Conservation (phyloP, 1,140 invertebrate species). For the Trigoniulus corallinus region DNA sequence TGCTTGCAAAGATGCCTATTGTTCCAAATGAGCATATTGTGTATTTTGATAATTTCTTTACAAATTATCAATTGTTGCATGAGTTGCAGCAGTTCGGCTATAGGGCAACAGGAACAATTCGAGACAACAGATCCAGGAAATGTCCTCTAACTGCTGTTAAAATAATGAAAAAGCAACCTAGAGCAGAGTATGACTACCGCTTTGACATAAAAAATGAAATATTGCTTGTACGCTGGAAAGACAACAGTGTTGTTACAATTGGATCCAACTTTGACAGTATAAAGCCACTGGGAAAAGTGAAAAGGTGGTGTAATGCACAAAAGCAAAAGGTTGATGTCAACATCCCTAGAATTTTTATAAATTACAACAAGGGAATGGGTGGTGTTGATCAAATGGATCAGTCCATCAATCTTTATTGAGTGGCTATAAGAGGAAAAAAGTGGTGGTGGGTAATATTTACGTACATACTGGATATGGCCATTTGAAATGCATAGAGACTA, state of each 20-base stretch:
- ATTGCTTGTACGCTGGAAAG: constrained; percentile 13
- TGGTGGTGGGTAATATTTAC: constrained; percentile 20
- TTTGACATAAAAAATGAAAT: constrained; percentile 2
- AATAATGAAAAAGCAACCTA: not conserved
- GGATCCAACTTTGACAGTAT: constrained; percentile 12
- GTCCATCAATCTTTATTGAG: constrained; percentile 18
- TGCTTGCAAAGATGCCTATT: not conserved
- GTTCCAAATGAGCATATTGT: not conserved
- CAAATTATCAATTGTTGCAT: not conserved
- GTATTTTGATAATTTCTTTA: constrained; percentile 8
- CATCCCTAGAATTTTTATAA: constrained; percentile 15
- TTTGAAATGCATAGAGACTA: constrained; percentile 21
- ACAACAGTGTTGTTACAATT: constrained; percentile 15
- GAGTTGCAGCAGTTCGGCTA: not conserved
- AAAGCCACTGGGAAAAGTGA: constrained; percentile 12
- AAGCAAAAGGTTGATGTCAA: constrained; percentile 15
- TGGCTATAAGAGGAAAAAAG: constrained; percentile 20
- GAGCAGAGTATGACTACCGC: not conserved
- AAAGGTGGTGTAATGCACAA: not conserved
- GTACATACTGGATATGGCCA: constrained; percentile 19
- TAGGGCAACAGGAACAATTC: constrained; percentile 2
- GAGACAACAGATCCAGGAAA: constrained; percentile 1
- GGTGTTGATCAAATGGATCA: constrained; percentile 20
- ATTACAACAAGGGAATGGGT: constrained; percentile 17
- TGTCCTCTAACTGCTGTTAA: not conserved